Conservation (phyloP, 2,888 invertebrate species). For the Romanomermis culicivorax region DNA sequence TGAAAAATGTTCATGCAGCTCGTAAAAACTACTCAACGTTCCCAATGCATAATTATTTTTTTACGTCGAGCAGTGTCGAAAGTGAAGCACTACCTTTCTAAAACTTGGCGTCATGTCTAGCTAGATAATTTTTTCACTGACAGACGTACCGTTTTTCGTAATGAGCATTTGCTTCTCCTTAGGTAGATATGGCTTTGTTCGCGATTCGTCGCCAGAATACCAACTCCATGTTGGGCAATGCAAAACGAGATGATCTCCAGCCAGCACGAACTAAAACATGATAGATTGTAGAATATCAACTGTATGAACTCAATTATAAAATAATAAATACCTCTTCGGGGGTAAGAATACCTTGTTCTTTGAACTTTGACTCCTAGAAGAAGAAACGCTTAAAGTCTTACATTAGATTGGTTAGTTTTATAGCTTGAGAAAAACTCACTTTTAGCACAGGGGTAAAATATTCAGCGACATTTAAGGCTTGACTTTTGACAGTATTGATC, state of each 20-base stretch:
- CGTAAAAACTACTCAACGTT: no score
- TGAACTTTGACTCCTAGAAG: slow-evolving; percentile 73
- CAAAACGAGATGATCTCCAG: slow-evolving; percentile 92
- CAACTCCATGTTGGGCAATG: slow-evolving; percentile 99
- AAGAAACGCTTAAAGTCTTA: slow-evolving; percentile 8
- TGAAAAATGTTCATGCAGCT: no score
- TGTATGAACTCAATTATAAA: background rate
- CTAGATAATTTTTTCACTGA: background rate
- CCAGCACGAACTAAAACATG: slow-evolving; percentile 55
- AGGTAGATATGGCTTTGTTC: slow-evolving; percentile 68
- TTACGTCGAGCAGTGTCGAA: no score
- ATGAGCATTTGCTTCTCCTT: slow-evolving; percentile 82
- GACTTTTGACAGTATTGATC: slow-evolving; percentile 80
- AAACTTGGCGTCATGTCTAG: no score
- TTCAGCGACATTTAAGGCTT: slow-evolving; percentile 81
- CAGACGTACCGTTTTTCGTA: slow-evolving; percentile 50
- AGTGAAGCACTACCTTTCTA: no score
- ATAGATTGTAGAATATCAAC: background rate
- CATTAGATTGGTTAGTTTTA: no score
- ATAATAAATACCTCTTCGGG: slow-evolving; percentile 53
- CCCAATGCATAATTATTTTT: no score
- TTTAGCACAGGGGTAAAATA: slow-evolving; percentile 84
- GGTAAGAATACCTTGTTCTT: slow-evolving; percentile 90
- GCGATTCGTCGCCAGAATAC: slow-evolving; percentile 66
- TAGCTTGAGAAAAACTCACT: no score